phyloP scores from a whole-genome alignment of 2,797 vertebrate genomes.

The Eutrigla gurnardus region DNA sequence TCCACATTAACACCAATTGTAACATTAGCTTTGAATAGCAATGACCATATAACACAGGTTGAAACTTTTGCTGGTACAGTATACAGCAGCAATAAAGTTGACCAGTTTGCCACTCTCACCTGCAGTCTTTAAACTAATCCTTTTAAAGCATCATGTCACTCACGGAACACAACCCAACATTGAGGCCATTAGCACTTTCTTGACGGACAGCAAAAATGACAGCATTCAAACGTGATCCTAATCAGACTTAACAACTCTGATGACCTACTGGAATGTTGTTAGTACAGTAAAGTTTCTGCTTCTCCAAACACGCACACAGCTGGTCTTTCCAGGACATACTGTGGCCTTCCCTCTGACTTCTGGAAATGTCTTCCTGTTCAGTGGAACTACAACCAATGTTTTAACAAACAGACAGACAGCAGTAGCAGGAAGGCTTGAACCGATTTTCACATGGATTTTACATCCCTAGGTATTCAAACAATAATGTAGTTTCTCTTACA shows the following conservation, averaged over 20 bases:
- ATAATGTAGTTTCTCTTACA: background rate
- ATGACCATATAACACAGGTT: background rate
- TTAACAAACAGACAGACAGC: background rate
- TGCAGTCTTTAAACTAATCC: conserved; percentile 2
- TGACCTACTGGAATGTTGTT: background rate
- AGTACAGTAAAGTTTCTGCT: background rate
- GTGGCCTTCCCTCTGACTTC: background rate
- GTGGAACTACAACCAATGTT: conserved; percentile 1
- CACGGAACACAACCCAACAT: conserved; percentile 11
- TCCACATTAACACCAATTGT: background rate
- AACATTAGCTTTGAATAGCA: background rate
- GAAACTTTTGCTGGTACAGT: too few species aligned
- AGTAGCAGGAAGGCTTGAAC: background rate
- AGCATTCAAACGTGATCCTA: background rate
- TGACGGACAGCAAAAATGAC: background rate
- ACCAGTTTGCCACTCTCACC: background rate
- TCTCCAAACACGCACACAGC: background rate
- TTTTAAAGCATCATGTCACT: background rate
- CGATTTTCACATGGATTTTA: conserved; percentile 6
- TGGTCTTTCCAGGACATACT: background rate
- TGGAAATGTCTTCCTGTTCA: background rate
- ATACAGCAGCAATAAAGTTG: background rate
- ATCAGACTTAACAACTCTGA: background rate
- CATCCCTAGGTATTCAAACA: conserved; percentile 4
- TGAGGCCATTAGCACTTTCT: background rate